A percentile compares a stretch with the other conserved stretches of the same genome.
Conservation (phyloP, 2,888 invertebrate genomes). For the Mythimna vitellina region DNA sequence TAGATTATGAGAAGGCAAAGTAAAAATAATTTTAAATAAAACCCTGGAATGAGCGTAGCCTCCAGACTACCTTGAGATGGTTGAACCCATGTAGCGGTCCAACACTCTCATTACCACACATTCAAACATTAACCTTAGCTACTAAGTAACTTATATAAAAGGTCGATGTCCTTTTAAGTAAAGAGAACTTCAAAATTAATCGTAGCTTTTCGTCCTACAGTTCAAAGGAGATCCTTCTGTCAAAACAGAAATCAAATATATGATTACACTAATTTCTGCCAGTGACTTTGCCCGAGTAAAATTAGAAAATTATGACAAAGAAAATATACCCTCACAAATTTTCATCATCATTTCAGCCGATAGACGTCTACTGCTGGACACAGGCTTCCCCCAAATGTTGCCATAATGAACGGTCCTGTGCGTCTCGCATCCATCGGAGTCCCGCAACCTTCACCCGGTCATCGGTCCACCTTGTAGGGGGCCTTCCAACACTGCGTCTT, state of each 20-base stretch:
- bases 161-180: not conserved
- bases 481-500: too few relatives aligned
- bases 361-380: too few relatives aligned
- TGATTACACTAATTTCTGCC: not conserved
- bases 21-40: not conserved
- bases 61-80: not conserved
- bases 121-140: not conserved
- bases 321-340: too few relatives aligned
- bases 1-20: too few relatives aligned
- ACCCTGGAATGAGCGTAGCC: not conserved
- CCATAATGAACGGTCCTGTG: too few relatives aligned
- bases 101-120: not conserved
- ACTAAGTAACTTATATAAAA: not conserved
- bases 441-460: too few relatives aligned
- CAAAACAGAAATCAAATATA: conserved; percentile 18
- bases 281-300: too few relatives aligned
- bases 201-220: not conserved
- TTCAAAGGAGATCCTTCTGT: conserved; percentile 15
- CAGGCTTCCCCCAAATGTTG: too few relatives aligned
- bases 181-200: conserved; percentile 1
- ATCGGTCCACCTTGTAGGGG: too few relatives aligned
- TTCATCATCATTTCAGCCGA: too few relatives aligned
- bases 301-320: too few relatives aligned
- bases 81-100: not conserved
- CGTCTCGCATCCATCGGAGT: too few relatives aligned